Conservation (phyloP, 2,797 vertebrate genomes). For the Lutjanus campechanus region DNA sequence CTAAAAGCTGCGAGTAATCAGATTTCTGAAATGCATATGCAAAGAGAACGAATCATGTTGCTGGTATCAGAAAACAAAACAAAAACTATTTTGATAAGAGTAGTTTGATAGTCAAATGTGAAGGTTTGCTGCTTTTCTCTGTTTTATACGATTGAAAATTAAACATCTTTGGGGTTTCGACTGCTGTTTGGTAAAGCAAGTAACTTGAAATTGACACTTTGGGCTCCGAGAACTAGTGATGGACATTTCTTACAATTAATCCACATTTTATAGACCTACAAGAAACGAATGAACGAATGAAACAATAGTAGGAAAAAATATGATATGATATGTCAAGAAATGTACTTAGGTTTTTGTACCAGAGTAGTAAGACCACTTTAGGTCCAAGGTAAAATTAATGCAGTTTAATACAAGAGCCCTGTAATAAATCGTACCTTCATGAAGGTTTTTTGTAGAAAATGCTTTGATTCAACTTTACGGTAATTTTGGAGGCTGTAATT, state of each 20-base stretch:
- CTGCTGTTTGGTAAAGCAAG: too few species aligned
- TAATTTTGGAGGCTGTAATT: not conserved
- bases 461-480: not conserved
- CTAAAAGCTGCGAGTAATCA: not conserved
- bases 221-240: not conserved
- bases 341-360: rapidly evolving
- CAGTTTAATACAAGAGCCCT: not conserved
- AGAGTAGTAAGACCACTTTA: not conserved
- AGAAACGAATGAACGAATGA: too few species aligned
- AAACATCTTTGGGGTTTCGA: not conserved
- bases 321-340: not conserved
- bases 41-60: not conserved
- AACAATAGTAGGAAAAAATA: not conserved
- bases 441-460: not conserved
- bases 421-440: too few species aligned
- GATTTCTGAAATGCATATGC: not conserved
- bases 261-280: too few species aligned
- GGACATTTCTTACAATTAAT: not conserved
- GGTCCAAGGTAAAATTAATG: not conserved
- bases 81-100: not conserved
- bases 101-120: not conserved
- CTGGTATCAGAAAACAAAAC: too few species aligned
- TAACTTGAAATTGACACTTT: not conserved
- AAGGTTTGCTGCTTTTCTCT: not conserved
- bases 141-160: not conserved